Percentiles rank a stretch among this genome's conserved stretches.
phyloP scores from a whole-genome alignment of 2,113 vertebrate genomes.

The Anser cygnoides region DNA sequence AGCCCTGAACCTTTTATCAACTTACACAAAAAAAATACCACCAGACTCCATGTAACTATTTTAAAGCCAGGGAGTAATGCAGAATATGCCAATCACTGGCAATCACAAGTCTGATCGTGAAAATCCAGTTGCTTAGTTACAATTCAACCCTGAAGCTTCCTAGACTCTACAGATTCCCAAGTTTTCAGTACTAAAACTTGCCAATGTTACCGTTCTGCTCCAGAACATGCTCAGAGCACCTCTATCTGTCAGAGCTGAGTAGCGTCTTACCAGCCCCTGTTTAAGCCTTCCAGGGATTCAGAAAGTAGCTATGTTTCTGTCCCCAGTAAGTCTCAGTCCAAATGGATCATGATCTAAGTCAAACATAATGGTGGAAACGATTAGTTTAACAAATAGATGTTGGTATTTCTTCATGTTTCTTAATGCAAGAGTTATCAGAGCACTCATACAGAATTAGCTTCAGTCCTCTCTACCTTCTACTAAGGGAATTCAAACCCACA shows the following conservation, averaged over 20 bases:
- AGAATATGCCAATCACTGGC: neutral
- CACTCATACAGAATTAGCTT: neutral
- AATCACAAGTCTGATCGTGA: neutral
- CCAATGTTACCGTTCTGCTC: neutral
- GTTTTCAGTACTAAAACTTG: neutral
- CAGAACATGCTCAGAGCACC: neutral
- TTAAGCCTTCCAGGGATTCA: neutral
- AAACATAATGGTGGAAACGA: neutral
- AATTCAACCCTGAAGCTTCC: neutral
- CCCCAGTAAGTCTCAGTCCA: neutral
- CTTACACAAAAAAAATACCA: neutral
- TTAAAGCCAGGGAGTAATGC: neutral
- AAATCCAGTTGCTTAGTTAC: neutral
- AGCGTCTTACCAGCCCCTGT: neutral
- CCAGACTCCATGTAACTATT: neutral
- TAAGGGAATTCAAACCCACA: neutral
- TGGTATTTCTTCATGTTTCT: neutral
- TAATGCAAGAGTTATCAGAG: neutral
- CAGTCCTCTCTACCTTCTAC: neutral
- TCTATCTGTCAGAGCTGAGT: neutral
- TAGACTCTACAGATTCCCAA: neutral
- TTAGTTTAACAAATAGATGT: neutral
- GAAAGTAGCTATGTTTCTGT: neutral
- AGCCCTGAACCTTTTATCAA: neutral
- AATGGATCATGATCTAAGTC: neutral